These are phyloP conservation scores for Peromyscus melanophrys DNA, from an alignment of 2,797 vertebrate species.

Conservation along the genomic window DNA sequence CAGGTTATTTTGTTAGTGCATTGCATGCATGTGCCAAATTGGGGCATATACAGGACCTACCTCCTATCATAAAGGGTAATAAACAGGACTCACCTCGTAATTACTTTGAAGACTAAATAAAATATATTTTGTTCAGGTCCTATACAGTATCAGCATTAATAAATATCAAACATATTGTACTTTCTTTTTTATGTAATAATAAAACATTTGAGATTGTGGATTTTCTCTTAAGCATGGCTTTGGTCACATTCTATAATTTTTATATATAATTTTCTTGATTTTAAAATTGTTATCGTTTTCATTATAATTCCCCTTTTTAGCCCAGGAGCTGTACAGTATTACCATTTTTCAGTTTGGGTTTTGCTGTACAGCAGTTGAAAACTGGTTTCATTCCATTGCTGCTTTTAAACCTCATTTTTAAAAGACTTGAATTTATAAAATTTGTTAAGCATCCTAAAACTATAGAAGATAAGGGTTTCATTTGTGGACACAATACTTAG, in stretches of 20 bases:
- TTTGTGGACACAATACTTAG: conserved; percentile 24
- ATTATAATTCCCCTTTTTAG: conserved; percentile 20
- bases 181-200: conserved; percentile 61
- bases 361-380: conserved; percentile 50
- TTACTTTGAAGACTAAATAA: conserved; percentile 53
- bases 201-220: conserved; percentile 43
- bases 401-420: not conserved
- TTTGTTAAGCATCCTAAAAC: conserved; percentile 35
- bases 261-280: conserved; percentile 36
- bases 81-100: not conserved
- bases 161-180: conserved; percentile 27
- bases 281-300: conserved; percentile 51
- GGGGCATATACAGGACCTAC: conserved; percentile 15
- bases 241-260: conserved; percentile 55
- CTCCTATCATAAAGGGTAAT: conserved; percentile 43
- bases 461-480: conserved; percentile 10
- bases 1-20: conserved; percentile 26
- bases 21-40: conserved; percentile 32
- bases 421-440: conserved; percentile 35
- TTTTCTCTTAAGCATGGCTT: conserved; percentile 60
- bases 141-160: conserved; percentile 58
- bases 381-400: not conserved
- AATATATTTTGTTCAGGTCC: conserved; percentile 53
- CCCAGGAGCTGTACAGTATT: conserved; percentile 27
- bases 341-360: conserved; percentile 41